A percentile compares a stretch with the other conserved stretches of the same genome.
phyloP scores from a whole-genome alignment of 2,888 invertebrate genomes.

The Celastrina argiolus region DNA sequence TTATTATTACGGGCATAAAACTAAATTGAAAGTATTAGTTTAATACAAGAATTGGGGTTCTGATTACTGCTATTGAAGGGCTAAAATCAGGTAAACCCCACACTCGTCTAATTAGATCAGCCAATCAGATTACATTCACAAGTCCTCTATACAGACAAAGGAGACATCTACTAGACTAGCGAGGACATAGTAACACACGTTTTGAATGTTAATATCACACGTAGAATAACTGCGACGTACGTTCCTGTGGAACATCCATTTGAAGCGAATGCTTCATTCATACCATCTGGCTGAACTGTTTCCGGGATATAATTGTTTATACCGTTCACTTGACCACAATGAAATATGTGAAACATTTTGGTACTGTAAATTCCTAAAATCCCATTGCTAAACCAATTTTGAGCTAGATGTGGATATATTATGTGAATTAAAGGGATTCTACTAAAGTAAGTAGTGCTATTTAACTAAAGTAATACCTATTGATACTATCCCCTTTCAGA shows the following conservation, averaged over 20 bases:
- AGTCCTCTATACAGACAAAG: slow-evolving; percentile 13
- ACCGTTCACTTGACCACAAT: slow-evolving; percentile 8
- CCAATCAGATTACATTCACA: slow-evolving; percentile 6
- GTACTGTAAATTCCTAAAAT: background rate
- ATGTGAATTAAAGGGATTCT: no score
- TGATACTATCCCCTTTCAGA: no score
- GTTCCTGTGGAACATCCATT: slow-evolving; percentile 25
- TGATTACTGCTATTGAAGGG: background rate
- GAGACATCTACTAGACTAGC: slow-evolving; percentile 10
- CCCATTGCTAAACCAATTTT: background rate
- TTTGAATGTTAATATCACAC: slow-evolving; percentile 50
- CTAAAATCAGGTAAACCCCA: background rate
- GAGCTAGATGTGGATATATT: no score
- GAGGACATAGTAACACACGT: slow-evolving; percentile 39
- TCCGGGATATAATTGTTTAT: slow-evolving; percentile 4
- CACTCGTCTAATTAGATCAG: slow-evolving; percentile 2
- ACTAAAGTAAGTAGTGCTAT: no score
- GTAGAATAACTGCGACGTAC: slow-evolving; percentile 26
- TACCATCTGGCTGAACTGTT: slow-evolving; percentile 20
- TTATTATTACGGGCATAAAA: no score
- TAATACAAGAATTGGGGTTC: no score
- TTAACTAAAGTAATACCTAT: no score
- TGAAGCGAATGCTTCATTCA: slow-evolving; percentile 25
- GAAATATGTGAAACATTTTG: background rate
- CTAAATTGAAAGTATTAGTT: no score